Evolutionary conservation across 2,113 vertebrate species (phyloP).

Genomic region (Acanthisitta chloris): DNA sequence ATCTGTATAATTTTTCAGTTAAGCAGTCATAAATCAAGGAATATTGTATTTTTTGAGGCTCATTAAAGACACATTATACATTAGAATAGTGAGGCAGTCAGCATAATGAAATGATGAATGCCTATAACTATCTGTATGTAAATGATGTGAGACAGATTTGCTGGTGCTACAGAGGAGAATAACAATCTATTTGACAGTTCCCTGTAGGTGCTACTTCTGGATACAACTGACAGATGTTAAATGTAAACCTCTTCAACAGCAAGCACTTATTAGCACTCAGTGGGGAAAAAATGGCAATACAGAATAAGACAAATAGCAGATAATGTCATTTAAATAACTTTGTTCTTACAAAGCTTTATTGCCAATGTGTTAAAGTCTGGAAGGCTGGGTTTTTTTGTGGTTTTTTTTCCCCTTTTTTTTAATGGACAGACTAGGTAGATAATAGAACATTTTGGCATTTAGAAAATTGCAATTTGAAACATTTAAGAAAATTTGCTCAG

Average conservation of each 20-base stretch:
- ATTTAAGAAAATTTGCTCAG: background rate
- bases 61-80: constrained; percentile 83
- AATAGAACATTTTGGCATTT: background rate
- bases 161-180: constrained; percentile 67
- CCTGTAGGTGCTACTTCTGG: constrained; percentile 68
- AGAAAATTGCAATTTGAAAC: background rate
- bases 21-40: constrained; percentile 82
- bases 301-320: constrained; percentile 66
- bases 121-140: constrained; percentile 76
- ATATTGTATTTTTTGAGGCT: constrained; percentile 83
- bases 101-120: constrained; percentile 80
- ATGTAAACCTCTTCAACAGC: constrained; percentile 66
- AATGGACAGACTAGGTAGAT: background rate
- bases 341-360: constrained; percentile 34
- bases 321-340: constrained; percentile 64
- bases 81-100: constrained; percentile 76
- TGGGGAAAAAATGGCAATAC: constrained; percentile 46
- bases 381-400: background rate
- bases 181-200: constrained; percentile 69
- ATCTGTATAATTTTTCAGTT: constrained; percentile 85
- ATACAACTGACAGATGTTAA: constrained; percentile 75
- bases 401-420: no score
- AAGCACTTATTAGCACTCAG: constrained; percentile 67
- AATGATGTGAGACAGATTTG: constrained; percentile 77
- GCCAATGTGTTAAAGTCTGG: background rate